These are phyloP conservation scores for Anarrhichthys ocellatus DNA, from an alignment of 2,113 vertebrate genomes.

Conservation along the genomic window DNA sequence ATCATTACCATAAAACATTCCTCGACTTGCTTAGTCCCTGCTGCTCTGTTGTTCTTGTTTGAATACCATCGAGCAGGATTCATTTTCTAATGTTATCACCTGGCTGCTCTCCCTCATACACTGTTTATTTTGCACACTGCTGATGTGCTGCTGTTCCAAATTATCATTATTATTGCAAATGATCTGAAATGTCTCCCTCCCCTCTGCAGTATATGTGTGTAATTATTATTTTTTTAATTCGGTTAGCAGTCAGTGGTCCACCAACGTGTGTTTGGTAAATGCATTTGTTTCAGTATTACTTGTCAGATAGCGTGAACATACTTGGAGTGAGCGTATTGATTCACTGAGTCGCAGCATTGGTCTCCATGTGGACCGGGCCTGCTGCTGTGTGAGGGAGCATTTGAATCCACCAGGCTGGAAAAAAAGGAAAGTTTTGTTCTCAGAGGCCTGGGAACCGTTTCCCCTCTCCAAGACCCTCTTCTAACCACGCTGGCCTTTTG, in stretches of 20 bases:
- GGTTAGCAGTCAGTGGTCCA: background rate
- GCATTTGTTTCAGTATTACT: background rate
- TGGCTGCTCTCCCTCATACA: conserved; percentile 1
- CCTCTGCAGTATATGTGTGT: background rate
- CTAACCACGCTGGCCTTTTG: conserved; percentile 72
- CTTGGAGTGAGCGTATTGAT: conserved; percentile 7
- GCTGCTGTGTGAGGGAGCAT: conserved; percentile 34
- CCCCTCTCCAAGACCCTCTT: conserved; percentile 50
- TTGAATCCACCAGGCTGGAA: conserved; percentile 59
- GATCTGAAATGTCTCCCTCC: background rate
- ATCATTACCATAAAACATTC: background rate
- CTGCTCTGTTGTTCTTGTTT: conserved; percentile 3
- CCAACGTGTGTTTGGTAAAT: background rate
- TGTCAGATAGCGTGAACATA: background rate
- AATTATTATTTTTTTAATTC: background rate
- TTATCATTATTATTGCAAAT: background rate
- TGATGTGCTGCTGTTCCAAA: background rate
- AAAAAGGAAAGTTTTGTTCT: conserved; percentile 68
- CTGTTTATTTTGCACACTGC: conserved; percentile 27
- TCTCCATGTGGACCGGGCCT: conserved; percentile 42
- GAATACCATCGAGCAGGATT: background rate
- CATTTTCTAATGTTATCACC: conserved; percentile 33
- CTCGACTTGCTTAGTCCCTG: background rate
- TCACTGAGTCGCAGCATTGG: background rate
- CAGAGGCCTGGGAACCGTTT: conserved; percentile 74